A percentile compares a stretch with the other conserved stretches of the same genome.
Conservation (phyloP, 2,888 invertebrate species). For the Synanthedon myopaeformis region DNA sequence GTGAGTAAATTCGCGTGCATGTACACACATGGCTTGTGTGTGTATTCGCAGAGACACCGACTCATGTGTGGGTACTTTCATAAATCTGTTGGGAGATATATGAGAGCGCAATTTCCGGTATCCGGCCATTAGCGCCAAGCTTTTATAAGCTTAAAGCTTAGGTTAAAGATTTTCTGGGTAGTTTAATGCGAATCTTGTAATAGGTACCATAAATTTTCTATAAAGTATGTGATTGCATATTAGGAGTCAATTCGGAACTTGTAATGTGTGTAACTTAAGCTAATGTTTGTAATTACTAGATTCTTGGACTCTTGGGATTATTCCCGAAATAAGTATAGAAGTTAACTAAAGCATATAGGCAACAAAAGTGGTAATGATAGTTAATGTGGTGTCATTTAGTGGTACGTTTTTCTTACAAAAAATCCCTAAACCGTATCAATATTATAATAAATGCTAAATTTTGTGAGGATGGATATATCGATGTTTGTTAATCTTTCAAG, state of each 20-base stretch:
- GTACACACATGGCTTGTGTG: constrained; percentile 15
- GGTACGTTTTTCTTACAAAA: no score
- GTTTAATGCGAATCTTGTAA: constrained; percentile 71
- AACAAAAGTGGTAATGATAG: no score
- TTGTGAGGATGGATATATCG: no score
- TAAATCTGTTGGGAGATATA: constrained; percentile 91
- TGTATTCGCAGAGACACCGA: constrained; percentile 56
- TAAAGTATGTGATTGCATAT: constrained; percentile 71
- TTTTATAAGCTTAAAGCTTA: constrained; percentile 75
- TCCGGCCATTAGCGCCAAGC: constrained; percentile 84
- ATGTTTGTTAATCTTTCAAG: no score
- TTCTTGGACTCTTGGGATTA: background rate
- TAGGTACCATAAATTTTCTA: constrained; percentile 69
- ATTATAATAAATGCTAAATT: no score
- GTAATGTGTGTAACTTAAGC: constrained; percentile 68
- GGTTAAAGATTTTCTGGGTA: constrained; percentile 72
- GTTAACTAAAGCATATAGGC: no score
- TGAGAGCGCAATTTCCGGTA: constrained; percentile 92
- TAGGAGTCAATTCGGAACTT: constrained; percentile 66
- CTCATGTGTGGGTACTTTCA: constrained; percentile 81
- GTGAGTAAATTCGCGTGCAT: constrained; percentile 21
- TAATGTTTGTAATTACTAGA: constrained; percentile 44
- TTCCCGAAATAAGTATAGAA: no score
- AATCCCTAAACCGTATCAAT: no score
- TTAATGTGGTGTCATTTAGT: no score